A percentile compares a stretch with the other conserved stretches of the same genome.
Evolutionary conservation across 2,797 vertebrate species (phyloP).

Genomic region (Sylvia borin): DNA sequence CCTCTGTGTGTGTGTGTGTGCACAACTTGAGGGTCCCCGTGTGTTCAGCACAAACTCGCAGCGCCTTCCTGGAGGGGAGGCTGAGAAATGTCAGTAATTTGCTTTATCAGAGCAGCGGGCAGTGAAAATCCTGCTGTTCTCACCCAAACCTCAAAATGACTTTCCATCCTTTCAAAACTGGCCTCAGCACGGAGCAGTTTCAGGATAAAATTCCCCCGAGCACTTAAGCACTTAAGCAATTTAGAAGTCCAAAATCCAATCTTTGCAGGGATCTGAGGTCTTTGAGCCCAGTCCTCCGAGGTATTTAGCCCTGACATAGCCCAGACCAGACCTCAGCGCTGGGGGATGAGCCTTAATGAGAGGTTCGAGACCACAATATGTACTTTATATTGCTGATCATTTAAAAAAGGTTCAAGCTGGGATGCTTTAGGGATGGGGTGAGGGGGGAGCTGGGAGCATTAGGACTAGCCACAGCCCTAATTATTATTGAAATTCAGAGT

Average conservation of each 20-base stretch:
- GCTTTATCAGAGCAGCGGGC: not conserved
- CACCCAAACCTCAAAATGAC: not conserved
- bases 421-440: not conserved
- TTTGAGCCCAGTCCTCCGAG: conserved; percentile 42
- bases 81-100: rapidly evolving
- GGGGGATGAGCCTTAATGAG: conserved; percentile 53
- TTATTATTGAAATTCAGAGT: conserved; percentile 41
- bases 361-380: conserved; percentile 54
- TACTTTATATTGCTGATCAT: conserved; percentile 56
- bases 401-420: conserved; percentile 20
- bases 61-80: not conserved
- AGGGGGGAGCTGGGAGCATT: not conserved
- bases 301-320: conserved; percentile 55
- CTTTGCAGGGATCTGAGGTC: conserved; percentile 55
- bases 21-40: not conserved
- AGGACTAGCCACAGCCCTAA: conserved; percentile 44
- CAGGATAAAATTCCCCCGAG: conserved; percentile 55
- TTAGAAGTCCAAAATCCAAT: conserved; percentile 64
- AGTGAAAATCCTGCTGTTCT: not conserved
- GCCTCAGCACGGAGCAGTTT: not conserved
- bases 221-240: conserved; percentile 62
- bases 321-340: conserved; percentile 21
- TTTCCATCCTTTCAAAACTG: not conserved
- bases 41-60: not conserved
- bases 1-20: not conserved